Base-by-base conservation (phyloP, 1,140 invertebrate species). In the Tribolium castaneum region DNA sequence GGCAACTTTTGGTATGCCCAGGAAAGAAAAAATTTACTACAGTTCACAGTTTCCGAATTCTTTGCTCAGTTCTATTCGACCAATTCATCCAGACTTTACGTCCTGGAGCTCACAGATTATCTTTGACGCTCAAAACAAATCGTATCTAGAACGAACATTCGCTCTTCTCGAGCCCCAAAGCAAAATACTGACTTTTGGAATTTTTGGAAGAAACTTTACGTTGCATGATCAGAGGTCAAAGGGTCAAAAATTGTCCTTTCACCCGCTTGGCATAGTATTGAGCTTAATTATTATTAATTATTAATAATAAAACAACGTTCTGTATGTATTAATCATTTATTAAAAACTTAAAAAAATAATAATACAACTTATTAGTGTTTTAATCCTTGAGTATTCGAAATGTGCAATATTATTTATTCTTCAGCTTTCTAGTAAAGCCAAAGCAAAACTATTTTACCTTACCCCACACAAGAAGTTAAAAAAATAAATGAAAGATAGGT, bases 201-300 rank as follows among this genome's bases (percentile, higher is more conserved):
- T 83, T 71, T 82, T 74, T 49, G 82, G 80, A 59, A 80, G 81
- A 52, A 77, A 82, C 74, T 83, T 82, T 75, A 35, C 59, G 2
- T 35, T 66, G 59, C 3, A 10, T 2, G 59, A 66, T 52, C 51
- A 13, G 0, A 5, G 3, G 2, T 14, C 51, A 2, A 16, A 19
- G 6, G 3, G 6, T 52, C 10, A 52, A 14, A 52, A 52, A 52
- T 13, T 7, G 6, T 9, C 13, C 10, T 14, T 9, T 52, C 13
- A 52, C 5, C 6, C 51, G 5, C 3, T 14, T 16, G 12, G 3
- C 16, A 14, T 5, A 16, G 13, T 16, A 12, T 14, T 52, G 39
- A 10, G 39, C 39, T 45, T 45, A 45, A n/a, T 45, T 45, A n/a
- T 45, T 45, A 9, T 3, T 1, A 45, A 7, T 4, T 45, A 45